These are phyloP conservation scores for Ovis canadensis DNA, from an alignment of 2,113 vertebrate genomes.

Conservation along the genomic window DNA sequence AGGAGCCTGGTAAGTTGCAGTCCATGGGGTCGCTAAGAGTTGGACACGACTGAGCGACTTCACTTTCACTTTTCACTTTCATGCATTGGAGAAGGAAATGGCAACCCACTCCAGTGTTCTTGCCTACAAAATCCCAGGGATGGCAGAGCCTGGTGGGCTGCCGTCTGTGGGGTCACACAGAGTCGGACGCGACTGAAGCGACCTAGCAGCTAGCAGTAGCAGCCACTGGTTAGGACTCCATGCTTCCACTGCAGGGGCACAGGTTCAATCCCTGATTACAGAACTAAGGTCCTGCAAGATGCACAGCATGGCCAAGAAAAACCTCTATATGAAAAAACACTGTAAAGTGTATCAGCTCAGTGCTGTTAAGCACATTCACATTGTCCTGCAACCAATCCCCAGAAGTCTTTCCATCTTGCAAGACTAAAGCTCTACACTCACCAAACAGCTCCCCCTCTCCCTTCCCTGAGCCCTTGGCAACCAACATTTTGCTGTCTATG, in stretches of 20 bases:
- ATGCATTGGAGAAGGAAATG: too few species aligned
- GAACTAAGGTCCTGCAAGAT: not conserved
- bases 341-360: not conserved
- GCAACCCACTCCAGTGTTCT: too few species aligned
- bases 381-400: not conserved
- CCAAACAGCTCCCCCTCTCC: not conserved
- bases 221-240: not conserved
- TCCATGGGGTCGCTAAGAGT: too few species aligned
- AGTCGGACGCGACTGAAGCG: too few species aligned
- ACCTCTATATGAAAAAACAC: not conserved
- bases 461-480: not conserved
- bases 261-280: not conserved
- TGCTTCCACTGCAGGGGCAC: not conserved
- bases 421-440: not conserved
- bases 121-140: too few species aligned
- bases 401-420: not conserved
- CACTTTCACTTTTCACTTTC: too few species aligned
- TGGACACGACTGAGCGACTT: too few species aligned
- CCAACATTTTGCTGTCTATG: not conserved
- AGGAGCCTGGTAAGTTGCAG: too few species aligned
- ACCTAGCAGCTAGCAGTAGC: too few species aligned
- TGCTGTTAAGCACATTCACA: not conserved
- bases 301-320: not conserved
- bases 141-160: too few species aligned
- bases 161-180: too few species aligned